A percentile compares a stretch with the other conserved stretches of the same genome.
Conservation (phyloP, 1,140 invertebrate genomes). For the Leucophenga varia region DNA sequence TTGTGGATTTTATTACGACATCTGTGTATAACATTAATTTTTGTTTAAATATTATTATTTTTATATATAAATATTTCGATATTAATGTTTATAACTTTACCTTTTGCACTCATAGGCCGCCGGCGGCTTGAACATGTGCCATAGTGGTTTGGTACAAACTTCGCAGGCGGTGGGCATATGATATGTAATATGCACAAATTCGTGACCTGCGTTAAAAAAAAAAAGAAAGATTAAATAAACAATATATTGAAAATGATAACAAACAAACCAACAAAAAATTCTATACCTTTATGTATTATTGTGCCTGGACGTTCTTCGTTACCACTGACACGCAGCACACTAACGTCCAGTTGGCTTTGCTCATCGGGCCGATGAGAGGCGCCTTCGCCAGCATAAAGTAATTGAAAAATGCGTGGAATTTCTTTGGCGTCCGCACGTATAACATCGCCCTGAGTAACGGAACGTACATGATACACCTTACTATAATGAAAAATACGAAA, state of each 20-base stretch:
- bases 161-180: slow-evolving; percentile 98
- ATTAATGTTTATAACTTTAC: slow-evolving; percentile 56
- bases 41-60: background rate
- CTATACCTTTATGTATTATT: slow-evolving; percentile 72
- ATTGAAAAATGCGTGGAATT: slow-evolving; percentile 98
- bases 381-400: slow-evolving; percentile 91
- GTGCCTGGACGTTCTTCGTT: slow-evolving; percentile 75
- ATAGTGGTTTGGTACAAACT: slow-evolving; percentile 93
- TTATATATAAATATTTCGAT: background rate
- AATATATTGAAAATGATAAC: background rate
- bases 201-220: slow-evolving; percentile 73
- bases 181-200: slow-evolving; percentile 93
- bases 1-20: slow-evolving; percentile 96
- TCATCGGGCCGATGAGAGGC: slow-evolving; percentile 85
- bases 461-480: slow-evolving; percentile 97
- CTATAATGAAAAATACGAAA: slow-evolving; percentile 62
- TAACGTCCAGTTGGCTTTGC: slow-evolving; percentile 56
- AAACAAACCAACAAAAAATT: background rate
- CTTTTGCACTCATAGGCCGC: slow-evolving; percentile 94
- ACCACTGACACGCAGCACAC: slow-evolving; percentile 56
- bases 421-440: slow-evolving; percentile 97
- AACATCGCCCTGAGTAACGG: slow-evolving; percentile 97
- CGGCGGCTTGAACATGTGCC: slow-evolving; percentile 96
- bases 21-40: slow-evolving; percentile 58
- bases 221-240: slow-evolving; percentile 3